Evolutionary conservation across 2,113 vertebrate genomes (phyloP).

Genomic region (Otus sunia): DNA sequence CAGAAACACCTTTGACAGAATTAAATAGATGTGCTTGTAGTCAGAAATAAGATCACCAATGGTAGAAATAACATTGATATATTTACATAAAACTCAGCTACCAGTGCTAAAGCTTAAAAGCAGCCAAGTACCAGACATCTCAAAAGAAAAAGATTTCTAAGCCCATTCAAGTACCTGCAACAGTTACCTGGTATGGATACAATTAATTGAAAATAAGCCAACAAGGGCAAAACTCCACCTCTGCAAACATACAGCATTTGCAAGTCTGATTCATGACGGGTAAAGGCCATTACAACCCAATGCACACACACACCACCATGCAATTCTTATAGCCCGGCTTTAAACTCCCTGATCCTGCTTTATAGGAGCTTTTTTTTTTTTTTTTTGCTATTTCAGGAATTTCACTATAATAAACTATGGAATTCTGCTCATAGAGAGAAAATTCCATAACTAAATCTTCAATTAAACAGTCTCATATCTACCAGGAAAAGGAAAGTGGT

Average conservation of each 20-base stretch:
- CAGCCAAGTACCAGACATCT: background rate
- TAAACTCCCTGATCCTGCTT: background rate
- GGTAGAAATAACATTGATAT: background rate
- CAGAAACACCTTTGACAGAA: background rate
- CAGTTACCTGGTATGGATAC: background rate
- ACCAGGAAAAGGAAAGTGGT: background rate
- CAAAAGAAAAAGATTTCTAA: background rate
- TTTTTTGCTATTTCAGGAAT: constrained; percentile 53
- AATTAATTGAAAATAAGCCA: background rate
- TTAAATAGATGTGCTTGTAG: background rate
- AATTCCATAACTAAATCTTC: constrained; percentile 30
- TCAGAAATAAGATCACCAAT: constrained; percentile 15
- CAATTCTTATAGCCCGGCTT: background rate
- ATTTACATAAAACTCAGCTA: background rate
- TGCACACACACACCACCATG: background rate
- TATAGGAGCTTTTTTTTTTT: background rate
- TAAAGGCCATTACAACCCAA: background rate
- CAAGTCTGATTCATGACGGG: background rate
- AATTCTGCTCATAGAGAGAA: constrained; percentile 36
- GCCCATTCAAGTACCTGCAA: background rate
- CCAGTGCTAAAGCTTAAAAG: background rate
- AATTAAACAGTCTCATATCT: constrained; percentile 32
- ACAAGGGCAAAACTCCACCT: background rate
- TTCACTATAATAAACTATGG: constrained; percentile 45
- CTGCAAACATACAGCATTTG: background rate